Percentiles rank a stretch among this genome's conserved stretches.
These are phyloP conservation scores for Acipenser ruthenus DNA, from an alignment of 2,797 vertebrate genomes.

Conservation along the genomic window DNA sequence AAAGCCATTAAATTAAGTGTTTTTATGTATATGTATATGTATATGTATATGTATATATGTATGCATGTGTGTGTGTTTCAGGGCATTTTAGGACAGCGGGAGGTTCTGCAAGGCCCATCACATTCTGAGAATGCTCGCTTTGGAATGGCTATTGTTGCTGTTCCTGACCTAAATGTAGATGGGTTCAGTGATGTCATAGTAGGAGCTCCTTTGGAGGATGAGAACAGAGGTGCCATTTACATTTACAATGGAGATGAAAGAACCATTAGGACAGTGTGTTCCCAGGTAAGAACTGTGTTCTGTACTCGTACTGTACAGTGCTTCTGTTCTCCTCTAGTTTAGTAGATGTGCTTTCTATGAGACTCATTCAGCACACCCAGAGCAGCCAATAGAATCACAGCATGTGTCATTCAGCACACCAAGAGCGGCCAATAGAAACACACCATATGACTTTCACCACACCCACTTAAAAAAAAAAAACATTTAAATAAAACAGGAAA, in stretches of 20 bases:
- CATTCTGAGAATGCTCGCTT: constrained; percentile 71
- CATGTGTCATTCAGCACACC: no score
- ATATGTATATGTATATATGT: no score
- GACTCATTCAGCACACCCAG: no score
- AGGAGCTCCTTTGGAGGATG: constrained; percentile 78
- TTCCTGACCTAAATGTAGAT: constrained; percentile 76
- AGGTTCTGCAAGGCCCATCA: constrained; percentile 61
- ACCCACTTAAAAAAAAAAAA: no score
- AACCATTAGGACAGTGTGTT: constrained; percentile 62
- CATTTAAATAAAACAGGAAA: no score
- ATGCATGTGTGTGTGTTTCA: constrained; percentile 30
- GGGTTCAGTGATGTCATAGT: constrained; percentile 76
- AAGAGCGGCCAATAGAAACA: no score
- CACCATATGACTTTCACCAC: no score
- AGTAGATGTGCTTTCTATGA: no score
- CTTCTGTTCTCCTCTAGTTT: not conserved
- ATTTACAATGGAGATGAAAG: constrained; percentile 77
- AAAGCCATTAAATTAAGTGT: no score
- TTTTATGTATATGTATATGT: no score
- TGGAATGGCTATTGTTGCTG: constrained; percentile 67
- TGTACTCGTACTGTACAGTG: not conserved
- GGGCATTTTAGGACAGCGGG: constrained; percentile 70
- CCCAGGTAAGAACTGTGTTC: constrained; percentile 61
- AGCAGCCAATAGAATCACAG: no score
- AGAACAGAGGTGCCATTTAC: constrained; percentile 71